phyloP scores from a whole-genome alignment of 2,113 vertebrate genomes.

The Microcebus murinus region DNA sequence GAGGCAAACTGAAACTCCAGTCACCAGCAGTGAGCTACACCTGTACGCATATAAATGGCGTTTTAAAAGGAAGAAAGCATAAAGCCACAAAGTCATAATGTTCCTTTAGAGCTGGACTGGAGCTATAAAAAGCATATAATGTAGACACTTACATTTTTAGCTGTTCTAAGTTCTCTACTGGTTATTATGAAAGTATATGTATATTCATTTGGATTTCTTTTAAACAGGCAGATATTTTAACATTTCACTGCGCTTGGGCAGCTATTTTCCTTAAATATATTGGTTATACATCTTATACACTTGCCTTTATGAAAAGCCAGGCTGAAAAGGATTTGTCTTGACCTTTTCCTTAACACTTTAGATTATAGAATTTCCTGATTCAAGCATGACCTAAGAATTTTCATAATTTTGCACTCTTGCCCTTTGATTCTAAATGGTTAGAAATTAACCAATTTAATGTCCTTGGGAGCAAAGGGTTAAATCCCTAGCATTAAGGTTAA shows the following conservation, averaged over 20 bases:
- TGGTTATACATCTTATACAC: not conserved
- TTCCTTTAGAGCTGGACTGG: constrained; percentile 16
- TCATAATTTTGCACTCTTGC: constrained; percentile 7
- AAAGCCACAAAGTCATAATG: constrained; percentile 58
- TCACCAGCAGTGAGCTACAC: not conserved
- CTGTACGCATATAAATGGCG: constrained; percentile 66
- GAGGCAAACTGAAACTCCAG: constrained; percentile 49
- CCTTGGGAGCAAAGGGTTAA: constrained; percentile 63
- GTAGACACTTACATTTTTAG: constrained; percentile 9
- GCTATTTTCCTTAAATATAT: constrained; percentile 19
- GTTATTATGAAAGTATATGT: constrained; percentile 11
- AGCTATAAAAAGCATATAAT: constrained; percentile 48
- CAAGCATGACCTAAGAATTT: constrained; percentile 19
- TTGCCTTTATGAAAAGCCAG: not conserved
- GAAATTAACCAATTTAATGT: constrained; percentile 55
- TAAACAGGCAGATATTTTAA: not conserved
- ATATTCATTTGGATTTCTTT: constrained; percentile 51
- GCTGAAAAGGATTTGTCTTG: not conserved
- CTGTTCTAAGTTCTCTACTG: constrained; percentile 10
- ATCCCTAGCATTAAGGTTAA: constrained; percentile 68
- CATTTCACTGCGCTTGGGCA: not conserved
- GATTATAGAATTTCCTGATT: constrained; percentile 46
- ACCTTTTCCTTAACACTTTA: constrained; percentile 11
- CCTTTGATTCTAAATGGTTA: constrained; percentile 22
- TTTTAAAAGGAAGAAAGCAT: constrained; percentile 60